phyloP scores from a whole-genome alignment of 2,888 invertebrate genomes.

The Patella ulyssiponensis region DNA sequence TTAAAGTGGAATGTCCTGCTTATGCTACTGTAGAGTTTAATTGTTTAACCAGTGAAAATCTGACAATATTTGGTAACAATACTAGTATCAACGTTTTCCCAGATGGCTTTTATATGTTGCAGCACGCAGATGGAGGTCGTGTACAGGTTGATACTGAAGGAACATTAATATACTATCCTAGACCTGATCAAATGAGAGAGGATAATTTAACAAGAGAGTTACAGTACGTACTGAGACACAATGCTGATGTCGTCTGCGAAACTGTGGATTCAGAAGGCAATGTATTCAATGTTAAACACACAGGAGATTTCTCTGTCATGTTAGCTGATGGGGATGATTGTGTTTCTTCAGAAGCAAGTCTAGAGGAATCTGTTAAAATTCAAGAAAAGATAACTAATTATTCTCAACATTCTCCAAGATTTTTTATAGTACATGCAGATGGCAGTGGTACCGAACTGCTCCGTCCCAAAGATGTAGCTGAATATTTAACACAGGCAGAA shows the following conservation, averaged over 20 bases:
- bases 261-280: slow-evolving; percentile 68
- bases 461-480: slow-evolving; percentile 66
- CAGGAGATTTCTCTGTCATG: slow-evolving; percentile 63
- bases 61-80: slow-evolving; percentile 69
- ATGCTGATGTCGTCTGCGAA: slow-evolving; percentile 64
- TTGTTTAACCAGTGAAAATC: slow-evolving; percentile 64
- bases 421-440: slow-evolving; percentile 68
- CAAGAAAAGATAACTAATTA: slow-evolving; percentile 49
- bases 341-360: slow-evolving; percentile 48
- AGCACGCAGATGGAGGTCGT: slow-evolving; percentile 63
- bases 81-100: slow-evolving; percentile 66
- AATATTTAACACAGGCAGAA: slow-evolving; percentile 66
- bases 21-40: slow-evolving; percentile 71
- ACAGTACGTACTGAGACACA: slow-evolving; percentile 65
- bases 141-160: slow-evolving; percentile 61
- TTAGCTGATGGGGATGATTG: slow-evolving; percentile 48
- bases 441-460: slow-evolving; percentile 70
- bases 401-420: slow-evolving; percentile 68
- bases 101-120: slow-evolving; percentile 67
- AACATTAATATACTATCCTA: slow-evolving; percentile 57
- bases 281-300: slow-evolving; percentile 66
- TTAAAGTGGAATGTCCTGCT: slow-evolving; percentile 70
- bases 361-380: slow-evolving; percentile 35
- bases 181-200: slow-evolving; percentile 57
- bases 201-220: slow-evolving; percentile 54